Evolutionary conservation across 2,797 vertebrate species (phyloP).

Genomic region (Catostomus latipinnis): DNA sequence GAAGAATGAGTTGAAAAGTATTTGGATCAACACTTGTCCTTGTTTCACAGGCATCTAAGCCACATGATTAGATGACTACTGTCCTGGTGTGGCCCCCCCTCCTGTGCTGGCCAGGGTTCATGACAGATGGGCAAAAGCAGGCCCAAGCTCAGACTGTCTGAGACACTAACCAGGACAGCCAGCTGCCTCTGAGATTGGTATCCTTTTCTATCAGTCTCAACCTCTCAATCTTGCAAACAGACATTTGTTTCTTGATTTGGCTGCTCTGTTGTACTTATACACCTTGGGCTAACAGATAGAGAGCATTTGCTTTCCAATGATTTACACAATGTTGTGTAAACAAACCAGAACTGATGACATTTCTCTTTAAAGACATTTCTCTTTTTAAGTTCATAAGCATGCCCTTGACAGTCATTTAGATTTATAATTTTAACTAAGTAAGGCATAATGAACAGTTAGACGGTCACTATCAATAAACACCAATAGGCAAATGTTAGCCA

Average conservation of each 20-base stretch:
- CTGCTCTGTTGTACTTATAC: constrained; percentile 68
- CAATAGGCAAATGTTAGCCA: too few species aligned
- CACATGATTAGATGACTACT: background rate
- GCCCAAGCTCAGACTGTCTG: constrained; percentile 68
- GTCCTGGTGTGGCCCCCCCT: constrained; percentile 29
- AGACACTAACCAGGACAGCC: constrained; percentile 57
- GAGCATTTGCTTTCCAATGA: constrained; percentile 65
- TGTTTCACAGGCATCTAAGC: background rate
- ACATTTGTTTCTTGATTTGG: constrained; percentile 76
- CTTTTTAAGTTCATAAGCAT: background rate
- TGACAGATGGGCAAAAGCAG: constrained; percentile 68
- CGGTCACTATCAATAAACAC: too few species aligned
- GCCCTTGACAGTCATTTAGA: background rate
- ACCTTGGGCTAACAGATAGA: constrained; percentile 64
- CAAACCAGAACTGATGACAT: background rate
- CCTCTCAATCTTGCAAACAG: constrained; percentile 67
- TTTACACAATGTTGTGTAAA: constrained; percentile 33
- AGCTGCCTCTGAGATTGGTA: constrained; percentile 51
- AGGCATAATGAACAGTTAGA: background rate
- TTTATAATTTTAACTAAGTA: background rate
- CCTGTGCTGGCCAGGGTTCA: constrained; percentile 43
- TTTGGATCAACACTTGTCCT: constrained; percentile 15
- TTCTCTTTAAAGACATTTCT: background rate
- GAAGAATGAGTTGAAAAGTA: constrained; percentile 11
- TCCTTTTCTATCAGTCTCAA: constrained; percentile 62